Base-by-base conservation (phyloP, 2,888 invertebrate species). In the Ophion ventricosus region DNA sequence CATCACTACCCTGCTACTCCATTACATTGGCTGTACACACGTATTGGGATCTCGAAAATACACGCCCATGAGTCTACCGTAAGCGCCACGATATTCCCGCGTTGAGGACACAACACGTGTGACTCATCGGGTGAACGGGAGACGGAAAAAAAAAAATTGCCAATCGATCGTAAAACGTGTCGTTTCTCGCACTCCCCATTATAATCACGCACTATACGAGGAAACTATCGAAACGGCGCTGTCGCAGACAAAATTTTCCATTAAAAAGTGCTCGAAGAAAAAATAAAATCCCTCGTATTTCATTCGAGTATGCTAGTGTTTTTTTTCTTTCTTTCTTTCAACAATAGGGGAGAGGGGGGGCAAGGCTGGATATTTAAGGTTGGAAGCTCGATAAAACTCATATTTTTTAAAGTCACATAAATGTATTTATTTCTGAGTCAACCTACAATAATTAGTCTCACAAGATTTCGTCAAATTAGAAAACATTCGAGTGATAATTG, bases 131-230 rank as follows among this genome's bases (percentile, higher is more conserved):
- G 70, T 26, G 75, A 49, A 43, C 14, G 74, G 43, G 72, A 69
- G 67, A 69, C 79, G 90, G 88, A 90, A 90, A 92, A n/a, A 88
- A 90, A 91, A 92, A 76, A 90, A 92, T 91, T 90, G 89, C 92
- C 92, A 90, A 92, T 92, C 92, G 92, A 92, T 92, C 90, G 90
- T 70, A 77, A 76, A 73, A 84, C 88, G 83, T 75, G 83, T 66
- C 72, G 72, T 66, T 76, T 83, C 80, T 80, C 67, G 67, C 76
- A 69, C 63, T 69, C 80, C 56, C 49, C 61, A 73, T 80, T 84
- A 77, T 66, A 76, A 80, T 70, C 49, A 72, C 61, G 63, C 57
- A 75, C 67, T 63, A 56, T 43, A 25, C 40, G 61, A 59, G 57
- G 43, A 76, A 35, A 25, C 66, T 17, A 23, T 26, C 26, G 25